Base-by-base conservation (phyloP, 2,888 invertebrate species). In the Acrobasis suavella region DNA sequence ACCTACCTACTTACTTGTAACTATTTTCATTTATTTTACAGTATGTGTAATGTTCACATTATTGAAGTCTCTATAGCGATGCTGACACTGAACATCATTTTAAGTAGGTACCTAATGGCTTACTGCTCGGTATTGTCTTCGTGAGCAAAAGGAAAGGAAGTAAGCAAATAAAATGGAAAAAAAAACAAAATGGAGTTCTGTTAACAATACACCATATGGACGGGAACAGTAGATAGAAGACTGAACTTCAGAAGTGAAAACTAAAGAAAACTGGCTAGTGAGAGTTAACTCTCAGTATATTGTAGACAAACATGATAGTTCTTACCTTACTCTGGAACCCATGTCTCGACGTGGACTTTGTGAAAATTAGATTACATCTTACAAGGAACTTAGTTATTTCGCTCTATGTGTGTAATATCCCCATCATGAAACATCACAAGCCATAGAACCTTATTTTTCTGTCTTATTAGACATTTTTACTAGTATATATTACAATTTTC, bases 241-340 rank as follows among this genome's bases (percentile, higher is more conserved):
- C 16, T 39, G 32, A 55, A 9, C 46, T 14, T n/a, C 14, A 46
- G n/a, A 46, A 14, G 15, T 38, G 38, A n/a, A 37, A n/a, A 38
- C 8, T 38, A 2, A 15, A 37, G 37, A 15, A 39, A 15, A 39
- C n/a, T 17, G 22, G 42, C 8, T 17, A 17, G 10, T 46, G 17
- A 14, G 12, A 46, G 10, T 12, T 42, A 16, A 42, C 8, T 14
- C 42, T n/a, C 17, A 7, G 3, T 17, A 15, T 2, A 54, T 9
- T 46, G 15, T 15, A 52, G 14, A 49, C 14, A 55, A 49, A 50
- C 51, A 58, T 10, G 70, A 51, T 64, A 65, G 60, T 69, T 74
- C 70, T 80, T 86, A 90, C 91, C 91, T 86, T 80, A 91, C 75
- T 86, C 91, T 87, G 85, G 91, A 91, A 88, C 91, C 90, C 91